Evolutionary conservation across 1,140 invertebrate species (phyloP).

Genomic region (Procambarus virginalis): DNA sequence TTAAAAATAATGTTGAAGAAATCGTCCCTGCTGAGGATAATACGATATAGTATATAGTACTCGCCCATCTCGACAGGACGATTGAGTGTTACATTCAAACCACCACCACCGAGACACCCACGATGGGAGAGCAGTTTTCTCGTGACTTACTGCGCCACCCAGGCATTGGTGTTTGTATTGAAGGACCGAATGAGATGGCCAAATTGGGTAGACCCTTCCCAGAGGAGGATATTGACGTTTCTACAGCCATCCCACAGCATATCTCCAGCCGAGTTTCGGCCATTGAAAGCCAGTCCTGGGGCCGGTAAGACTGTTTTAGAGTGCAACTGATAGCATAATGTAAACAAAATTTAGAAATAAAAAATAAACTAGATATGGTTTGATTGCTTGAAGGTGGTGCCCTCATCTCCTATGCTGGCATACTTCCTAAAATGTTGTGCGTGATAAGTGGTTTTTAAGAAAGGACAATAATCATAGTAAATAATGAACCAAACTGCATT

Average conservation of each 20-base stretch:
- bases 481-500: no score
- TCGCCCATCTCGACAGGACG: background rate
- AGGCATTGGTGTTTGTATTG: conserved; percentile 76
- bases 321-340: conserved; percentile 3
- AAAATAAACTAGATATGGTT: background rate
- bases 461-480: no score
- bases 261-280: conserved; percentile 72
- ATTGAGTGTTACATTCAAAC: conserved; percentile 16
- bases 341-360: background rate
- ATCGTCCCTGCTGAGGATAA: background rate
- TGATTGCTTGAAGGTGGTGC: no score
- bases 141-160: conserved; percentile 75
- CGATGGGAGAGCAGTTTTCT: conserved; percentile 14
- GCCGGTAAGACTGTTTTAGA: conserved; percentile 54
- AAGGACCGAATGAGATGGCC: conserved; percentile 74
- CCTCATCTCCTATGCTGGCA: no score
- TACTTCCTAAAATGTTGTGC: no score
- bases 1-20: background rate
- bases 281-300: conserved; percentile 75
- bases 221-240: conserved; percentile 74
- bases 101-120: conserved; percentile 6
- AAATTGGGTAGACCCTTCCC: conserved; percentile 74
- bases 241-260: conserved; percentile 74
- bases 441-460: no score
- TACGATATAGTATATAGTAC: background rate